phyloP scores from a whole-genome alignment of 2,888 invertebrate genomes.

The Scaeva pyrastri region DNA sequence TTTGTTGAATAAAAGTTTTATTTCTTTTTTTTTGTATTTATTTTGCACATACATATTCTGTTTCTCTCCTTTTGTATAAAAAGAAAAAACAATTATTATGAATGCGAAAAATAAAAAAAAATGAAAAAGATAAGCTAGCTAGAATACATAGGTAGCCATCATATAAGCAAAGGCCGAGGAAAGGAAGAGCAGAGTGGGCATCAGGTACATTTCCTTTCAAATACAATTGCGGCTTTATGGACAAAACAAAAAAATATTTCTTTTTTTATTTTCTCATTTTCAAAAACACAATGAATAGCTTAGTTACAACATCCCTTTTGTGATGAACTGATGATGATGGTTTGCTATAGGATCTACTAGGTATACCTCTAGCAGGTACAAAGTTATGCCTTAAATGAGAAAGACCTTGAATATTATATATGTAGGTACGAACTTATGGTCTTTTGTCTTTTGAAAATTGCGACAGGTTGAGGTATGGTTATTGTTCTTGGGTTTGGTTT shows the following conservation, averaged over 20 bases:
- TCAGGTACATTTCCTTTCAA: background rate
- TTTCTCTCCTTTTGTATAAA: background rate
- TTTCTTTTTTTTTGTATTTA: conserved; percentile 9
- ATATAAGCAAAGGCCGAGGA: background rate
- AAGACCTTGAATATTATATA: conserved; percentile 21
- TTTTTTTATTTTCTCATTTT: background rate
- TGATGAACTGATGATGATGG: background rate
- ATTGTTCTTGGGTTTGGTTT: no score
- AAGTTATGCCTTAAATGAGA: background rate
- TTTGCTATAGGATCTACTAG: background rate
- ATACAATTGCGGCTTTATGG: conserved; percentile 12
- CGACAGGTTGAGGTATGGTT: conserved; percentile 21
- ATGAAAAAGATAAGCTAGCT: background rate
- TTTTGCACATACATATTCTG: conserved; percentile 24
- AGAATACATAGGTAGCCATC: background rate
- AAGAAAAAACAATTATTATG: conserved; percentile 1
- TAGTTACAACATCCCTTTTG: conserved; percentile 5
- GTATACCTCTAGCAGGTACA: no score
- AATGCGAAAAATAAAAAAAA: background rate
- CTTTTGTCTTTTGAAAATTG: conserved; percentile 20
- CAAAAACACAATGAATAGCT: conserved; percentile 13
- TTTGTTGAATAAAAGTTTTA: background rate
- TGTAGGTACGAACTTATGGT: background rate
- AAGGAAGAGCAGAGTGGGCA: background rate
- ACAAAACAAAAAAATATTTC: conserved; percentile 23